phyloP scores from a whole-genome alignment of 2,888 invertebrate species.

The Colostygia pectinataria region DNA sequence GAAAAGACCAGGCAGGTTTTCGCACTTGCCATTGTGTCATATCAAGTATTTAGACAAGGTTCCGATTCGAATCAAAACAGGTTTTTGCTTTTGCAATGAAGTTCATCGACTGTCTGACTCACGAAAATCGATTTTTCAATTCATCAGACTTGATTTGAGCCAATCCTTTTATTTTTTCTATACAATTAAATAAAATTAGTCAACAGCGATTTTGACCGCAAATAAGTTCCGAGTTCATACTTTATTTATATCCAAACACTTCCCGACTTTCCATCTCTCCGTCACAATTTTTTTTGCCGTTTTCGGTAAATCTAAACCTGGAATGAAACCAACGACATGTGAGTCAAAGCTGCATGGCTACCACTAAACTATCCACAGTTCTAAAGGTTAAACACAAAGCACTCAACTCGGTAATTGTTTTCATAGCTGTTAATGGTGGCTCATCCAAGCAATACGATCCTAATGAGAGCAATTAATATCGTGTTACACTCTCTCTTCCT shows the following conservation, averaged over 20 bases:
- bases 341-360: no score
- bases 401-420: constrained; percentile 32
- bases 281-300: no score
- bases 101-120: constrained; percentile 31
- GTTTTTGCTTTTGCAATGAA: constrained; percentile 26
- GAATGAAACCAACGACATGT: no score
- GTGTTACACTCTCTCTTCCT: constrained; percentile 55
- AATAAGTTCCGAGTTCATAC: no score
- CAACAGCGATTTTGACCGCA: no score
- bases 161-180: constrained; percentile 11
- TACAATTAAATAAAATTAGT: no score
- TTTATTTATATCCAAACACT: no score
- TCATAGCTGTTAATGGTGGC: constrained; percentile 41
- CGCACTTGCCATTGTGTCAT: neutral
- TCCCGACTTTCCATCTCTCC: no score
- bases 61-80: constrained; percentile 20
- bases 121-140: constrained; percentile 30
- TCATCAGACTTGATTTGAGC: constrained; percentile 19
- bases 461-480: constrained; percentile 54
- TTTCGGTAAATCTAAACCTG: no score
- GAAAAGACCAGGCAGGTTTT: no score
- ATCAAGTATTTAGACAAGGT: constrained; percentile 4
- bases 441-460: constrained; percentile 47
- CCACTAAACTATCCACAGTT: neutral
- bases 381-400: constrained; percentile 7